Evolutionary conservation across 1,140 invertebrate species (phyloP).

Genomic region (Cotesia vestalis): DNA sequence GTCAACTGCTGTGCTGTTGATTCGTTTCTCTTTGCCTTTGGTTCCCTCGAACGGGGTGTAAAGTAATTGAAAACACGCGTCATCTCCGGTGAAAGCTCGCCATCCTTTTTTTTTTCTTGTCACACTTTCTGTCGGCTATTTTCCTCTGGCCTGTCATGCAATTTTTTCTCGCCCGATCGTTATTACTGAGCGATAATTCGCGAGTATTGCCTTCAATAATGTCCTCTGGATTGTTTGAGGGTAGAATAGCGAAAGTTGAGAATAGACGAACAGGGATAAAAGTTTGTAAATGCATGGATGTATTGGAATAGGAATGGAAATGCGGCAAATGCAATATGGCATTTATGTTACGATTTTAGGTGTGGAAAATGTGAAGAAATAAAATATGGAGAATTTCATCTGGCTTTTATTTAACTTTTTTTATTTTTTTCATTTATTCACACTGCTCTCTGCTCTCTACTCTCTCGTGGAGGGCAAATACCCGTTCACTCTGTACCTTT

Average conservation of each 20-base stretch:
- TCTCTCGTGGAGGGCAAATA: slow-evolving; percentile 9
- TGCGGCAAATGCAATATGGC: slow-evolving; percentile 12
- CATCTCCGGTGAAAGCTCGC: slow-evolving; percentile 38
- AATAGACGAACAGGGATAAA: too few relatives aligned
- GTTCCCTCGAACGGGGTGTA: slow-evolving; percentile 29
- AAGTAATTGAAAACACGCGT: slow-evolving; percentile 59
- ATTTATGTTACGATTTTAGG: slow-evolving; percentile 18
- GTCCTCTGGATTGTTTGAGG: too few relatives aligned
- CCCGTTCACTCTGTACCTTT: slow-evolving; percentile 12
- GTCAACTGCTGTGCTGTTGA: slow-evolving; percentile 32
- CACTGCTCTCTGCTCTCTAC: slow-evolving; percentile 8
- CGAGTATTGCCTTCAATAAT: too few relatives aligned
- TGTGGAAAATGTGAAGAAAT: slow-evolving; percentile 12
- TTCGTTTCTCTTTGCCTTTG: slow-evolving; percentile 8
- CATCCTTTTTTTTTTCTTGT: slow-evolving; percentile 6
- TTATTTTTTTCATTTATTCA: slow-evolving; percentile 20
- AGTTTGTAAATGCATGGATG: too few relatives aligned
- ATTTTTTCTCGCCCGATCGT: too few relatives aligned
- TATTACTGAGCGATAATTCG: too few relatives aligned
- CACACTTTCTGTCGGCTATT: neutral
- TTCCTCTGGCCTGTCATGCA: neutral
- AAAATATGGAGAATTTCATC: slow-evolving; percentile 31
- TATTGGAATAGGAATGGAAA: too few relatives aligned
- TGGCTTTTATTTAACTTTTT: neutral
- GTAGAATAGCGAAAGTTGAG: too few relatives aligned